Evolutionary conservation across 1,140 invertebrate species (phyloP), one percentile per base, ranked within the genome.

Genomic region (Rhynchophorus ferrugineus): DNA sequence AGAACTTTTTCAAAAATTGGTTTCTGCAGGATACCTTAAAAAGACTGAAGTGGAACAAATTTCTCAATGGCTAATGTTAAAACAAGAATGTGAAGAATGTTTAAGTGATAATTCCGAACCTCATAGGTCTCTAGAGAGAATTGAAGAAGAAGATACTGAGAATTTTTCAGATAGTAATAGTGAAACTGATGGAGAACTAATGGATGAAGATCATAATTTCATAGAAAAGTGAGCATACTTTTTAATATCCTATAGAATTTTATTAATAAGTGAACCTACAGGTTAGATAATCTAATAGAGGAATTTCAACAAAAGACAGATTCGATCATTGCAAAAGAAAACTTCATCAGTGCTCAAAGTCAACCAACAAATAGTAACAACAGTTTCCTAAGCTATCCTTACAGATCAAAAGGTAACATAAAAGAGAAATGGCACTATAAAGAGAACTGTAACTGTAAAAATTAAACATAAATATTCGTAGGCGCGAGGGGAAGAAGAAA

Each of bases 21-120:
- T 78, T 9, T 39, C 66, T 2, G 75, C 68, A 18, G 82, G 83
- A 56, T 70, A 75, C 22, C 66, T 89, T 37, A 75, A 80, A 5
- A 78, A 83, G 45, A 71, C 76, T 47, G 82, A 85, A 62, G 76
- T 80, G 57, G 83, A 85, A 62, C 85, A 86, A 69, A 86, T 89
- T n/a, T 84, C 85, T 63, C 82, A 87, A 51, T 91, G 87, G 87
- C 69, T 91, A 2, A 87, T 83, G 59, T 73, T 89, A 54, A 89
- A 89, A 68, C 84, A 87, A 54, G 87, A 90, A 66, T 89, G 85
- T 68, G 85, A 89, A 67, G 85, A 89, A 58, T 89, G 85, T 63
- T 77, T 89, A 18, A 81, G 79, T 61, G 73, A 73, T 22, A 71
- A 66, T n/a, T 74, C 75, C 37, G 75, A 75, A 54, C 62, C 72